These are phyloP conservation scores for Aphrocallistes beatrix DNA, from an alignment of 37 sponge, comb jelly and placozoan species.

Conservation along the genomic window DNA sequence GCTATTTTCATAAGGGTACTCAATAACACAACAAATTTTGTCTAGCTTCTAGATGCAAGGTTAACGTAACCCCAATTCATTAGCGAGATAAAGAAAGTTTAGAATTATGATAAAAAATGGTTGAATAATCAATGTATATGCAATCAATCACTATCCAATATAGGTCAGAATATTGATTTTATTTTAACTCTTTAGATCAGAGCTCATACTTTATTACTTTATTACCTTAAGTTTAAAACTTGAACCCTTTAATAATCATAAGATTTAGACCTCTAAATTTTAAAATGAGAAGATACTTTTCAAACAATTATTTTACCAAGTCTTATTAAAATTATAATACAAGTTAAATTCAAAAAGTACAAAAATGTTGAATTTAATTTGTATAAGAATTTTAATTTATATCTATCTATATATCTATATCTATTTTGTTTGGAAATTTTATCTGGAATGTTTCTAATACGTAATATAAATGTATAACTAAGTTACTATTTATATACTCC, in stretches of 20 bases:
- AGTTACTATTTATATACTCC: background rate
- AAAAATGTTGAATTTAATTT: too few relatives aligned
- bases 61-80: background rate
- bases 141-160: too few relatives aligned
- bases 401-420: background rate
- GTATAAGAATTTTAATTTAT: background rate
- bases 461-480: background rate
- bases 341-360: too few relatives aligned
- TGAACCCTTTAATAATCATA: too few relatives aligned
- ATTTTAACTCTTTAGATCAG: too few relatives aligned
- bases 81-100: background rate
- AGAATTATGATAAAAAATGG: background rate
- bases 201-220: too few relatives aligned
- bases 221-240: too few relatives aligned
- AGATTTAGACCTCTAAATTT: too few relatives aligned
- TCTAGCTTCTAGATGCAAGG: conserved; percentile 3
- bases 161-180: too few relatives aligned
- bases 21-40: background rate
- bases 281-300: too few relatives aligned
- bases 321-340: background rate
- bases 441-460: background rate
- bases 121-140: background rate
- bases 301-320: background rate
- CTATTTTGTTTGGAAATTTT: background rate
- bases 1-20: background rate